phyloP scores from a whole-genome alignment of 2,113 vertebrate genomes.

The Bostrychus sinensis region DNA sequence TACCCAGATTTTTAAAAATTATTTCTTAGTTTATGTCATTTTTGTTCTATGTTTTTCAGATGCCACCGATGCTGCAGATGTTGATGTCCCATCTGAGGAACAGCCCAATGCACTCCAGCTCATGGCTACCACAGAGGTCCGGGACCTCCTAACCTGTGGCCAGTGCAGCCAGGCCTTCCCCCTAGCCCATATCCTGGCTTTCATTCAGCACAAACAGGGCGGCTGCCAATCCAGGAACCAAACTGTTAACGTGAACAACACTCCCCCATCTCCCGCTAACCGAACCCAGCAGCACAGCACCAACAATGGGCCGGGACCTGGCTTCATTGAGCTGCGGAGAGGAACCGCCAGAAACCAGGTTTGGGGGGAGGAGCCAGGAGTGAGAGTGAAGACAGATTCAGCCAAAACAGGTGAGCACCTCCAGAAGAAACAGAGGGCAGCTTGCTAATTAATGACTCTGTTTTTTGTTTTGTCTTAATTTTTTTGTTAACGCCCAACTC shows the following conservation, averaged over 20 bases:
- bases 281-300: slow-evolving; percentile 22
- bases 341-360: slow-evolving; percentile 38
- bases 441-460: slow-evolving; percentile 77
- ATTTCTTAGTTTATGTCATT: not conserved
- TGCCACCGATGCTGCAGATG: slow-evolving; percentile 38
- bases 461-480: slow-evolving; percentile 47
- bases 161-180: slow-evolving; percentile 82
- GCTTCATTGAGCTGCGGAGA: slow-evolving; percentile 75
- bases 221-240: slow-evolving; percentile 58
- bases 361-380: slow-evolving; percentile 63
- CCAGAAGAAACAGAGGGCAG: slow-evolving; percentile 37
- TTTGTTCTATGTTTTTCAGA: slow-evolving; percentile 52
- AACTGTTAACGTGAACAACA: slow-evolving; percentile 23
- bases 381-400: slow-evolving; percentile 68
- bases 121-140: slow-evolving; percentile 30
- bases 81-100: slow-evolving; percentile 24
- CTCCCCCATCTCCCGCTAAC: slow-evolving; percentile 77
- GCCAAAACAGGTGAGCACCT: slow-evolving; percentile 74
- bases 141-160: slow-evolving; percentile 82
- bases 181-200: slow-evolving; percentile 80
- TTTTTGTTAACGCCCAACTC: slow-evolving; percentile 49
- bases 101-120: slow-evolving; percentile 26
- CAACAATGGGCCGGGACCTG: slow-evolving; percentile 37
- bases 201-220: slow-evolving; percentile 84
- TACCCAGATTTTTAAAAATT: too few relatives aligned